Conservation (phyloP, 2,797 vertebrate species). For the Darevskia nairensis region DNA sequence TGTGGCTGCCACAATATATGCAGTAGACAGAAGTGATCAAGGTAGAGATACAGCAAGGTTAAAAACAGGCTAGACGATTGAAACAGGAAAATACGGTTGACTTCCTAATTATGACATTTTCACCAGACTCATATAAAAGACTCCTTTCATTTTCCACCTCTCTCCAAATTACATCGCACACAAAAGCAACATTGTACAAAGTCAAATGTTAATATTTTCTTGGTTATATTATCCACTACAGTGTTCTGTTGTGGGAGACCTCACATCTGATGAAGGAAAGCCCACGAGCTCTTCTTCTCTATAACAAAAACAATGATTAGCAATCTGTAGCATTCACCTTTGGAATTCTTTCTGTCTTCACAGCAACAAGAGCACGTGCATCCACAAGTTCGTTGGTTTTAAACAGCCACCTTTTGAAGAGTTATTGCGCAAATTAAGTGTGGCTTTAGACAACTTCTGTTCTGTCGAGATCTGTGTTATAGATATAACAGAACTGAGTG, state of each 20-base stretch:
- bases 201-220: not conserved
- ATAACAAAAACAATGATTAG: not conserved
- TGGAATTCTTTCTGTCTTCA: not conserved
- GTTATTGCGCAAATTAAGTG: not conserved
- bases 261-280: not conserved
- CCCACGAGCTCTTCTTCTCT: not conserved
- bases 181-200: not conserved
- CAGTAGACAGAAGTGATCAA: not conserved
- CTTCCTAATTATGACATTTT: not conserved
- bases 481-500: conserved; percentile 22
- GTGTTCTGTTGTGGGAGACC: not conserved
- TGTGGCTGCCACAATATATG: not conserved
- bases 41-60: not conserved
- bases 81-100: conserved; percentile 1
- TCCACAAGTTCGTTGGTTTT: not conserved
- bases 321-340: not conserved
- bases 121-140: not conserved
- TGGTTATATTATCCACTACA: not conserved
- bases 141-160: not conserved
- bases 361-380: not conserved
- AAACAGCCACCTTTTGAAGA: not conserved
- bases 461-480: not conserved
- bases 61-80: not conserved
- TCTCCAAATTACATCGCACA: not conserved
- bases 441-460: not conserved